These are phyloP conservation scores for Misgurnus anguillicaudatus DNA, from an alignment of 2,113 vertebrate genomes.

Conservation along the genomic window DNA sequence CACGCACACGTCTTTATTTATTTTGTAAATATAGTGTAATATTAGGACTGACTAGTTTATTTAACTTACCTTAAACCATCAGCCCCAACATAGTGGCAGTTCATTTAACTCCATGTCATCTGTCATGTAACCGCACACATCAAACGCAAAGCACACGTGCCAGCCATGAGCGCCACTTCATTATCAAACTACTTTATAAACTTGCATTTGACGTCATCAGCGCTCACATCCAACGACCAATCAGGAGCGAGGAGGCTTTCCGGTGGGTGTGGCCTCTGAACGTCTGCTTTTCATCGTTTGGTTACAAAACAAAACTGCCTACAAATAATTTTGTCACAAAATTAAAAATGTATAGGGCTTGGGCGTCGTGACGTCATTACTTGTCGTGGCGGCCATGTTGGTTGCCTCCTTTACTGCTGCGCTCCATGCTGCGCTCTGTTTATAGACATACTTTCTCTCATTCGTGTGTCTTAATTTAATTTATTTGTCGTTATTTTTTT, in stretches of 20 bases:
- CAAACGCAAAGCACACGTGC: background rate
- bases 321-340: too few species aligned
- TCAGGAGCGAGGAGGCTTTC: background rate
- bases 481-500: too few species aligned
- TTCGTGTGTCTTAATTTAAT: too few species aligned
- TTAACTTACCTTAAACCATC: slow-evolving; percentile 11
- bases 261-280: background rate
- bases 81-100: background rate
- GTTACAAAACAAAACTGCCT: too few species aligned
- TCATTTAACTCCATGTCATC: slow-evolving; percentile 16
- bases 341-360: too few species aligned
- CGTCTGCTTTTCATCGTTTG: too few species aligned
- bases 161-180: background rate
- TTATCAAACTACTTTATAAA: slow-evolving; percentile 6
- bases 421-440: too few species aligned
- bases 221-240: background rate
- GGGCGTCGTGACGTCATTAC: too few species aligned
- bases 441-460: too few species aligned
- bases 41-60: too few species aligned
- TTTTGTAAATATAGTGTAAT: background rate
- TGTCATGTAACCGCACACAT: background rate
- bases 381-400: too few species aligned
- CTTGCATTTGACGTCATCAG: background rate
- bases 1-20: background rate
- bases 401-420: too few species aligned